phyloP scores from a whole-genome alignment of 2,888 invertebrate species.

The Tricholauxania praeusta region DNA sequence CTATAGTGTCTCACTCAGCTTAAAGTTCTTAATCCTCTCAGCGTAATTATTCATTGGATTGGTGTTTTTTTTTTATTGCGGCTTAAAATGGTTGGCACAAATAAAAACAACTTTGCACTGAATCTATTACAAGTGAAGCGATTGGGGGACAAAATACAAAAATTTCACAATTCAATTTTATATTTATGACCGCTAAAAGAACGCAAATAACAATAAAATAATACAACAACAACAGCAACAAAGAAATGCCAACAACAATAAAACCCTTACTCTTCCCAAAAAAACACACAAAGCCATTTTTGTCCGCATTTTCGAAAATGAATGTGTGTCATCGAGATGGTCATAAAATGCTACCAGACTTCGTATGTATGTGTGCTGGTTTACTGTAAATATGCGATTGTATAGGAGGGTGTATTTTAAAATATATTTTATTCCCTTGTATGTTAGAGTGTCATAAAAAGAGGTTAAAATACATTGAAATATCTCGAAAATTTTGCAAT shows the following conservation, averaged over 20 bases:
- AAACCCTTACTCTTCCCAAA: not conserved
- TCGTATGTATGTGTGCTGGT: conserved; percentile 1
- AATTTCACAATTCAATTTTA: conserved; percentile 3
- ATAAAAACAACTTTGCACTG: too few relatives aligned
- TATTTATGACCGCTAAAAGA: conserved; percentile 23
- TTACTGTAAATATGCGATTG: not conserved
- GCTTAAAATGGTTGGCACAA: too few relatives aligned
- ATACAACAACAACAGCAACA: not conserved
- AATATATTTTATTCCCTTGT: not conserved
- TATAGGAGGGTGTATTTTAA: conserved; percentile 6
- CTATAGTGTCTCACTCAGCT: too few relatives aligned
- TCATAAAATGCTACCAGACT: conserved; percentile 17
- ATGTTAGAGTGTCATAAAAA: too few relatives aligned
- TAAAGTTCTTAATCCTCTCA: too few relatives aligned
- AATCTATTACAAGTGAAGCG: too few relatives aligned
- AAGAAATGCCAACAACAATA: not conserved
- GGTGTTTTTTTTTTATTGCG: too few relatives aligned
- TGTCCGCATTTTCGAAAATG: conserved; percentile 16
- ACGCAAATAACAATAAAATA: not conserved
- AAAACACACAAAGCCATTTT: conserved; percentile 10
- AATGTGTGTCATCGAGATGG: conserved; percentile 18
- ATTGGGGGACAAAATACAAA: too few relatives aligned
- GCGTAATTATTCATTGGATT: too few relatives aligned
- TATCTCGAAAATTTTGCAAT: too few relatives aligned
- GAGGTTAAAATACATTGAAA: too few relatives aligned